Percentiles rank a stretch among this genome's conserved stretches.
phyloP scores from a whole-genome alignment of 2,888 invertebrate species.

The Diarsia mendica region DNA sequence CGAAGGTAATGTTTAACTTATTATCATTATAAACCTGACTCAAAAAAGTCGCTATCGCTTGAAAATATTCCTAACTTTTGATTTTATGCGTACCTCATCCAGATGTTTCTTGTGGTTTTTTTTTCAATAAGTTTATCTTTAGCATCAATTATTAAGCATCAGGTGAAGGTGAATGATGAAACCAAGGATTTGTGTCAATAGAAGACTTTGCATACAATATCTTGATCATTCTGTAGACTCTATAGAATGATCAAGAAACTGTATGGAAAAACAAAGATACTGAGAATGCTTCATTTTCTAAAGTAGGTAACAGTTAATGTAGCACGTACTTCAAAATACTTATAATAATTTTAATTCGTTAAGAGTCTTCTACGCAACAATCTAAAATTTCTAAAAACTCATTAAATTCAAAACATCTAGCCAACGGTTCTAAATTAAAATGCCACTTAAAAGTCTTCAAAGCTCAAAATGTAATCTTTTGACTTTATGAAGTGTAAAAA shows the following conservation, averaged over 20 bases:
- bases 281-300: not conserved
- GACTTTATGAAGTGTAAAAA: constrained; percentile 75
- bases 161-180: not conserved
- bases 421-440: constrained; percentile 58
- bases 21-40: not conserved
- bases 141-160: no score
- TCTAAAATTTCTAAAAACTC: constrained; percentile 17
- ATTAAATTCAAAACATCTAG: constrained; percentile 55
- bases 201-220: no score
- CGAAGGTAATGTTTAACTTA: constrained; percentile 93
- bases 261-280: not conserved
- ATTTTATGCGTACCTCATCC: not conserved
- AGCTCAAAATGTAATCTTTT: constrained; percentile 72
- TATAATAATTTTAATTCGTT: constrained; percentile 5
- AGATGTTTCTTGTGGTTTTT: not conserved
- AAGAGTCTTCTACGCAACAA: constrained; percentile 4
- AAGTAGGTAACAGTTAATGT: not conserved
- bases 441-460: constrained; percentile 62
- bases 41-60: not conserved
- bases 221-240: no score
- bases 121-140: no score
- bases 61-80: not conserved
- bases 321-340: not conserved
- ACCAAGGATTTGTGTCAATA: not conserved
- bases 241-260: no score